A percentile compares a stretch with the other conserved stretches of the same genome.
These are phyloP conservation scores for Pardalotus punctatus DNA, from an alignment of 2,113 vertebrate genomes.

Conservation along the genomic window DNA sequence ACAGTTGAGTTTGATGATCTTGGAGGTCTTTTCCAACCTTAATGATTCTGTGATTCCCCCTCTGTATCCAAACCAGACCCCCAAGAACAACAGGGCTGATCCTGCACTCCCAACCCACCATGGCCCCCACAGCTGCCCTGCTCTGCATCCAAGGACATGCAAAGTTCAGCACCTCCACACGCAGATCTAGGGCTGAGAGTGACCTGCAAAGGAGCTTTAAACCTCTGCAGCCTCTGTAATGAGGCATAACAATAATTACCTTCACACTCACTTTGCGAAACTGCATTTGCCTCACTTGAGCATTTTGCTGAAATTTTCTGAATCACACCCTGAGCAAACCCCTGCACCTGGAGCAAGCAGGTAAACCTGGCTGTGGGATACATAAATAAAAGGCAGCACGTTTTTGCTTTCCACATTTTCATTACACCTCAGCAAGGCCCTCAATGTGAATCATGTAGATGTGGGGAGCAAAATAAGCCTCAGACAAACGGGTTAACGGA, in stretches of 20 bases:
- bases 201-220: neutral
- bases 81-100: neutral
- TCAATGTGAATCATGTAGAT: accelerated
- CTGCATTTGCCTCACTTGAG: neutral
- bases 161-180: neutral
- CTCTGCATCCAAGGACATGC: neutral
- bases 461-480: neutral
- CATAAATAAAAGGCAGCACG: neutral
- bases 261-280: neutral
- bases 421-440: neutral
- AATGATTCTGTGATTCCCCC: neutral
- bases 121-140: neutral
- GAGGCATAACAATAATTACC: neutral
- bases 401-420: neutral
- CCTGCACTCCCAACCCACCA: neutral
- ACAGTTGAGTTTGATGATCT: neutral
- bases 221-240: neutral
- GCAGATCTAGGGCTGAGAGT: neutral
- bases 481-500: neutral
- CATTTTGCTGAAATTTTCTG: neutral
- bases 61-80: neutral
- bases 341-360: neutral
- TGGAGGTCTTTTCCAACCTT: neutral
- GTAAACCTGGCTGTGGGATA: neutral
- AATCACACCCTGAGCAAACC: neutral